These are phyloP conservation scores for Azemiops feae DNA, from an alignment of 2,113 vertebrate species.

Conservation along the genomic window DNA sequence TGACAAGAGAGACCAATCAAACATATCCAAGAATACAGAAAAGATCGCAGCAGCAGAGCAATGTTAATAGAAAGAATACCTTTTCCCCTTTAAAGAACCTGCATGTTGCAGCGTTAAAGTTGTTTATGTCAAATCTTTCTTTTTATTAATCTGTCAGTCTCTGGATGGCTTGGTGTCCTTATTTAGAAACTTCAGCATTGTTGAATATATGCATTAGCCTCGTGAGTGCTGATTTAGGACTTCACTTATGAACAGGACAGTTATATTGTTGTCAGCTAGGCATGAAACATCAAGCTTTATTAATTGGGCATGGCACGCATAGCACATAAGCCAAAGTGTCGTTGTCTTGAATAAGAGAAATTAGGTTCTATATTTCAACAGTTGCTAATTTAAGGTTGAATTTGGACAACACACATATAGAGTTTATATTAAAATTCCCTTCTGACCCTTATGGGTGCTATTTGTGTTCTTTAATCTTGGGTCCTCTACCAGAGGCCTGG, in stretches of 20 bases:
- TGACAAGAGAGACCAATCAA: neutral
- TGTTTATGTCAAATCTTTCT: neutral
- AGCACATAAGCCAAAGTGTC: neutral
- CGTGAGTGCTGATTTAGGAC: constrained; percentile 23
- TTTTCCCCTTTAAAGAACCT: neutral
- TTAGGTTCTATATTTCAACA: neutral
- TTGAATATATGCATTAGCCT: constrained; percentile 23
- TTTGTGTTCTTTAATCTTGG: neutral
- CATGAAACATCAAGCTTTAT: neutral
- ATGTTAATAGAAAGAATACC: neutral
- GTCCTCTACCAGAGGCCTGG: too few species aligned
- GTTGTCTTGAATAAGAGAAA: neutral
- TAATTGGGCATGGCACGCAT: neutral
- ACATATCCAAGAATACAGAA: neutral
- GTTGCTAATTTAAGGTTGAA: neutral
- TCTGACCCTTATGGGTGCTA: neutral
- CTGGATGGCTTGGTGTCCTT: neutral
- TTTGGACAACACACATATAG: neutral
- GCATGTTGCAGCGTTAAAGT: neutral
- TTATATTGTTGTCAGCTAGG: neutral
- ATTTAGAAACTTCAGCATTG: neutral
- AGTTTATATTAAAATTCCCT: neutral
- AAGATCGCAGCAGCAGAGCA: neutral
- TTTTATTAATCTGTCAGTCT: neutral
- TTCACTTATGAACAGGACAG: constrained; percentile 18